Evolutionary conservation across 2,113 vertebrate species (phyloP).

Genomic region (Sinocyclocheilus maitianheensis): DNA sequence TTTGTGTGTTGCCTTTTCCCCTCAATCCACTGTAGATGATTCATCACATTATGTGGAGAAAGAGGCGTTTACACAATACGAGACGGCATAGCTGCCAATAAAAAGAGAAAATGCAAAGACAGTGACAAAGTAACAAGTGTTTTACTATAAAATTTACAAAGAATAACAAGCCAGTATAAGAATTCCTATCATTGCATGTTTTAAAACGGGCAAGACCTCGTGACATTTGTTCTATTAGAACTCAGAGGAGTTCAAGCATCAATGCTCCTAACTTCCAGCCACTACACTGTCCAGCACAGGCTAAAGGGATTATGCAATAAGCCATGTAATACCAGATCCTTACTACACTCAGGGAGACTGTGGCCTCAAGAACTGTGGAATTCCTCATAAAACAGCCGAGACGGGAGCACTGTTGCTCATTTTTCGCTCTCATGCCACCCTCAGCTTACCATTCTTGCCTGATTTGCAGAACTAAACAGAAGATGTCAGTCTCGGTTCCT

Average conservation of each 20-base stretch:
- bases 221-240: not conserved
- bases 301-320: constrained; percentile 39
- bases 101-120: not conserved
- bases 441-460: not conserved
- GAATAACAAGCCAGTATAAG: not conserved
- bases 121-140: not conserved
- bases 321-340: constrained; percentile 18
- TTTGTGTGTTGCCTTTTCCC: not conserved
- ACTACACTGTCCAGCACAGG: not conserved
- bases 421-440: not conserved
- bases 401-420: not conserved
- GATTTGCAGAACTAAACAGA: constrained; percentile 21
- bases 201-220: not conserved
- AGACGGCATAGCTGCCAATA: not conserved
- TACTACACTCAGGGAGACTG: not conserved
- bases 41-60: not conserved
- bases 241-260: not conserved
- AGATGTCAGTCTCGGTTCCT: constrained; percentile 58
- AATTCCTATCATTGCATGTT: not conserved
- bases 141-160: not conserved
- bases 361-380: not conserved
- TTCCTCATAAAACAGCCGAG: constrained; percentile 3
- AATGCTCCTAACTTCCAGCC: not conserved
- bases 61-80: not conserved
- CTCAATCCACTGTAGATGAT: not conserved